Evolutionary conservation across 2,888 invertebrate species (phyloP).

Genomic region (Antheraea assamensis): DNA sequence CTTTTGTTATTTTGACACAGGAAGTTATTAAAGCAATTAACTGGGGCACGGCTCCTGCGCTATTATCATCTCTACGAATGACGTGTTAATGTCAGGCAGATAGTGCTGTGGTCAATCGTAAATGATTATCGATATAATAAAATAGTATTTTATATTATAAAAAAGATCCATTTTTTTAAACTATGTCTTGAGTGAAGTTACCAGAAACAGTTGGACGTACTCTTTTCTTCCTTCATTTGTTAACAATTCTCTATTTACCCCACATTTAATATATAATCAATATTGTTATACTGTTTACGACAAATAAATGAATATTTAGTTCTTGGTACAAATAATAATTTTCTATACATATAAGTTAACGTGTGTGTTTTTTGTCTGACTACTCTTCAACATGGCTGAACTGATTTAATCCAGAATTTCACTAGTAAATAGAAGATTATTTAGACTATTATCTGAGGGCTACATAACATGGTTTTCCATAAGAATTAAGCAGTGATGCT

Average conservation of each 20-base stretch:
- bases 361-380: too few relatives aligned
- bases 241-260: background rate
- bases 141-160: background rate
- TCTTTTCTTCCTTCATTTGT: background rate
- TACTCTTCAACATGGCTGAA: too few relatives aligned
- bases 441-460: too few relatives aligned
- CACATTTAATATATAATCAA: background rate
- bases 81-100: constrained; percentile 74
- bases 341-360: too few relatives aligned
- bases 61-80: constrained; percentile 80
- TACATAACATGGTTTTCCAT: too few relatives aligned
- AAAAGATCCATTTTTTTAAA: background rate
- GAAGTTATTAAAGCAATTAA: constrained; percentile 83
- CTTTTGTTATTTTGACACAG: constrained; percentile 83
- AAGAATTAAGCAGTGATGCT: too few relatives aligned
- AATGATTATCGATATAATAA: constrained; percentile 3
- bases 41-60: constrained; percentile 75
- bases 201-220: background rate
- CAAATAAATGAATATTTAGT: too few relatives aligned
- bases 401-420: too few relatives aligned
- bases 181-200: background rate
- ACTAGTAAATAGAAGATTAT: too few relatives aligned
- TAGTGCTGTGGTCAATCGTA: constrained; percentile 54
- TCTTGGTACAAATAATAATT: too few relatives aligned
- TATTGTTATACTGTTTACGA: too few relatives aligned